These are phyloP conservation scores for Ligdia adustata DNA, from an alignment of 2,888 invertebrate genomes.

Conservation along the genomic window DNA sequence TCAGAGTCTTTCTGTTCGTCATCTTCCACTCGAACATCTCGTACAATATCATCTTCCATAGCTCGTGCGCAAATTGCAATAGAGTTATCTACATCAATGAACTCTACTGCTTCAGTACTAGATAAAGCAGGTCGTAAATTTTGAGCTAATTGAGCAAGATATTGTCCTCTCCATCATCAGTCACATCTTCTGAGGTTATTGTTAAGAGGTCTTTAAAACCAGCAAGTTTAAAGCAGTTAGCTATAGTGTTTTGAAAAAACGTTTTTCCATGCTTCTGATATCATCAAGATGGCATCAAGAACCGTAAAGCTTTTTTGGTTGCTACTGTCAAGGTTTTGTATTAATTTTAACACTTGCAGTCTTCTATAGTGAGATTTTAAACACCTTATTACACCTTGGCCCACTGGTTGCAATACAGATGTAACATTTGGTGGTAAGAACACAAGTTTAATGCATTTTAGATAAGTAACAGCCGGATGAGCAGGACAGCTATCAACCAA, in stretches of 20 bases:
- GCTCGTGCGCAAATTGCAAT: no score
- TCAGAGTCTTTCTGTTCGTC: no score
- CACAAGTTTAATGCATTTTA: conserved; percentile 41
- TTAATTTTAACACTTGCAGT: conserved; percentile 21
- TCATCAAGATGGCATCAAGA: conserved; percentile 26
- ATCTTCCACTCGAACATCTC: no score
- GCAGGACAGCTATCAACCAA: no score
- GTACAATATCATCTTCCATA: conserved; percentile 15
- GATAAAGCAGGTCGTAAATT: no score
- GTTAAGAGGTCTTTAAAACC: conserved; percentile 15
- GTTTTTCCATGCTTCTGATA: not conserved
- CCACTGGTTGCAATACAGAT: conserved; percentile 31
- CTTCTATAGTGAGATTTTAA: conserved; percentile 28
- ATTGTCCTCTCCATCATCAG: conserved; percentile 11
- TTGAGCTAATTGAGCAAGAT: conserved; percentile 22
- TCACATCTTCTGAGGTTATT: conserved; percentile 11
- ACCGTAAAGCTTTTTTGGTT: not conserved
- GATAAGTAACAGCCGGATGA: conserved; percentile 24
- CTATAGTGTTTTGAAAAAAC: conserved; percentile 12
- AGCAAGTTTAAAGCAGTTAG: conserved; percentile 11
- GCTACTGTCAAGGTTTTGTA: not conserved
- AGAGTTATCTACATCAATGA: no score
- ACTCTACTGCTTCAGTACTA: no score
- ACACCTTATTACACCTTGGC: conserved; percentile 31
- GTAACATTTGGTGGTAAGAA: no score